These are phyloP conservation scores for Apotomis betuletana DNA, from an alignment of 2,888 invertebrate species.

Conservation along the genomic window DNA sequence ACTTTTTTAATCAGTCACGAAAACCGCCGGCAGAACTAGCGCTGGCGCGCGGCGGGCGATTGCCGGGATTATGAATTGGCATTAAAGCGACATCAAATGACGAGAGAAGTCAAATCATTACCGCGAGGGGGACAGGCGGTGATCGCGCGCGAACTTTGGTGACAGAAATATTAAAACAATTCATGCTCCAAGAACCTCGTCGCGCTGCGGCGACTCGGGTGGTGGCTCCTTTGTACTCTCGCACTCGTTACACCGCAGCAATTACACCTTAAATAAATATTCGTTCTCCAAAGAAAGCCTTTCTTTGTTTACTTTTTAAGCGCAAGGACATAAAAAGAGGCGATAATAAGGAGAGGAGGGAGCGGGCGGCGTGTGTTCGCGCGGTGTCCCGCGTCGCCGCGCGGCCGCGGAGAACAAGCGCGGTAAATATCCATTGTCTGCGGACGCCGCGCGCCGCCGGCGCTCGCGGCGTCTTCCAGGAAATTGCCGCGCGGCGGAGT, in stretches of 20 bases:
- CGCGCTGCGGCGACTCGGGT: background rate
- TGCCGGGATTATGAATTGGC: background rate
- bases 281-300: slow-evolving; percentile 47
- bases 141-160: background rate
- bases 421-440: slow-evolving; percentile 8
- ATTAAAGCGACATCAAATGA: background rate
- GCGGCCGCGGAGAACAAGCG: background rate
- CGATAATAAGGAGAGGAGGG: slow-evolving; percentile 42
- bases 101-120: background rate
- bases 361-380: background rate
- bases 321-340: slow-evolving; percentile 52
- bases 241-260: slow-evolving; percentile 44
- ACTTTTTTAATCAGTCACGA: slow-evolving; percentile 63
- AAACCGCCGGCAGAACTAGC: slow-evolving; percentile 30
- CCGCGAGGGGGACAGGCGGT: too few species aligned
- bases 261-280: slow-evolving; percentile 49
- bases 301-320: slow-evolving; percentile 52
- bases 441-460: background rate
- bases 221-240: slow-evolving; percentile 17
- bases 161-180: background rate
- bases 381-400: background rate
- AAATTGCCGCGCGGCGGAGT: slow-evolving; percentile 42
- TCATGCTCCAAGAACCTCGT: background rate
- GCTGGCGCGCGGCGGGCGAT: background rate
- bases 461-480: slow-evolving; percentile 50